Evolutionary conservation across 2,797 vertebrate species (phyloP), one percentile per base, ranked within the genome.

Genomic region (Rhodeus uyekii): DNA sequence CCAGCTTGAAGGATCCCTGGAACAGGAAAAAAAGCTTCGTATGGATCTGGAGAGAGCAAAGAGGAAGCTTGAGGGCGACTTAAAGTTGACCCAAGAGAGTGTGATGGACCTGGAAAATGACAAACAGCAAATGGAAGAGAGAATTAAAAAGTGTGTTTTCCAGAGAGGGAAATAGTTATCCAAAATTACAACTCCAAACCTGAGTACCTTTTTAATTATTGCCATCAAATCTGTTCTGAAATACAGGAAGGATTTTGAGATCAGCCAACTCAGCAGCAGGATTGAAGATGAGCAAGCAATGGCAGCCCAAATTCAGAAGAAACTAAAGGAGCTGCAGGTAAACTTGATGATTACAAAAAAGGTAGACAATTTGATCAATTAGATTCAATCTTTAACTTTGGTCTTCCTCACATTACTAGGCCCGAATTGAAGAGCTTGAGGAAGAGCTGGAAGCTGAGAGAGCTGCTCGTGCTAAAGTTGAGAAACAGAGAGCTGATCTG

Each of bases 391-490:
- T 48, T 24, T 16, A 42, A 63, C 8, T 42, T 29, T 9, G 4
- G 14, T 27, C 3, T 74, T 77, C 1, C 29, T 78, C 3, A 55
- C 77, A 63, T 46, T 24, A 7, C 71, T 72, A 96, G 96, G 96
- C 96, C 0, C 93, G 96, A 18, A 96, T 96, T 2, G 96, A 97
- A 84, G 96, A 97, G 87, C 90, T 97, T 60, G 96, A 97, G 83
- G 96, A 97, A 19, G 96, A 96, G 85, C 61, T 97, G 81, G 96
- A 97, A 55, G 95, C 96, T 0, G 96, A 97, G 87, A 89, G 96
- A 86, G 94, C 95, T 0, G 95, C 95, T 22, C 85, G 96, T 68
- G 96, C 95, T 83, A 97, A 96, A 67, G 95, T 96, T 87, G 96
- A 97, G 91, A 97, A 97, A 85, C 65, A 63, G 61, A 63, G 61